Evolutionary conservation across 37 sponge, comb jelly and placozoan genomes (phyloP).

Genomic region (Eunapius fragilis): DNA sequence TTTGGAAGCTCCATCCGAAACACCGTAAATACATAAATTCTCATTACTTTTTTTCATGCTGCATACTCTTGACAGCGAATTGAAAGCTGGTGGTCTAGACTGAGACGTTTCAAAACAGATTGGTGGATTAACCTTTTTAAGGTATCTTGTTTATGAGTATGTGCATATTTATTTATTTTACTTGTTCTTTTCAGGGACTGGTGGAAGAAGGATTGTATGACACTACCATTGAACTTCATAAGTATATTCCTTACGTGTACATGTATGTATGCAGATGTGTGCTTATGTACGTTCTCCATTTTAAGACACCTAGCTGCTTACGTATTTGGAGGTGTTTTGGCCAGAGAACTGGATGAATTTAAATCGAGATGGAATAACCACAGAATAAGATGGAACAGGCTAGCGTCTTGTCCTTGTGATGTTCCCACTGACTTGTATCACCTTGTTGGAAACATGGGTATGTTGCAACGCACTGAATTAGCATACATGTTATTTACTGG

Average conservation of each 20-base stretch:
- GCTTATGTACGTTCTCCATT: slow-evolving; percentile 9
- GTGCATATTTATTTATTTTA: neutral
- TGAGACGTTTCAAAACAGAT: slow-evolving; percentile 18
- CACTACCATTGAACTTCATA: slow-evolving; percentile 4
- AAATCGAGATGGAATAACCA: slow-evolving; percentile 41
- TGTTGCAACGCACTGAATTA: neutral
- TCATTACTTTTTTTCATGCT: neutral
- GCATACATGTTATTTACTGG: neutral
- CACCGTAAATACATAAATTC: slow-evolving; percentile 18
- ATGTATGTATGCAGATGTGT: neutral
- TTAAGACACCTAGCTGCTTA: neutral
- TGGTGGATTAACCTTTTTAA: slow-evolving; percentile 56
- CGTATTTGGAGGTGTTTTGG: neutral
- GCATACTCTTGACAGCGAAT: slow-evolving; percentile 31
- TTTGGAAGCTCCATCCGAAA: slow-evolving; percentile 49
- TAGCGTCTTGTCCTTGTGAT: neutral
- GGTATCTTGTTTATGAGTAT: slow-evolving; percentile 1
- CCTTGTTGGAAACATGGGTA: slow-evolving; percentile 21
- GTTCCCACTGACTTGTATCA: slow-evolving; percentile 48
- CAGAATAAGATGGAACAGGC: slow-evolving; percentile 19
- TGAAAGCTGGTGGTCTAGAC: slow-evolving; percentile 65
- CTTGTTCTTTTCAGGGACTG: slow-evolving; percentile 1
- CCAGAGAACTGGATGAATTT: slow-evolving; percentile 38
- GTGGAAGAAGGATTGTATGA: slow-evolving; percentile 12
- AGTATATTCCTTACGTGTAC: neutral